Conservation (phyloP, 2,888 invertebrate genomes). For the Synergus gifuensis region DNA sequence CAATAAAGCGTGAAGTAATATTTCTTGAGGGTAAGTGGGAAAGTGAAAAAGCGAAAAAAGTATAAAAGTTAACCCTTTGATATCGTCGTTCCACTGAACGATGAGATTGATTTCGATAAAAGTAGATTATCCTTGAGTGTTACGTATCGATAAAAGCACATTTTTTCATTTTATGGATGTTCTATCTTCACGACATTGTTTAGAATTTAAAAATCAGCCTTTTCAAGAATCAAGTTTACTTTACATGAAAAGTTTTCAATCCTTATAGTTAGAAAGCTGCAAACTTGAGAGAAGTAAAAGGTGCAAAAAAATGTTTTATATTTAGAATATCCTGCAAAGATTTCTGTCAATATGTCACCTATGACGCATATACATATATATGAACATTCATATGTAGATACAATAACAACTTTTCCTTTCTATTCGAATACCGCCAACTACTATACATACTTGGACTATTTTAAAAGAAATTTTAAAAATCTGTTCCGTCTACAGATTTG, state of each 20-base stretch:
- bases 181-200: background rate
- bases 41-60: background rate
- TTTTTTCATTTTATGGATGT: background rate
- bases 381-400: background rate
- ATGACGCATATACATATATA: background rate
- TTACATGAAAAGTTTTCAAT: background rate
- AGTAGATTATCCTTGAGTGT: background rate
- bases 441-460: background rate
- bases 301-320: background rate
- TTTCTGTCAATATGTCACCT: background rate
- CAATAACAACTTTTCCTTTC: constrained; percentile 4
- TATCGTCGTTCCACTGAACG: background rate
- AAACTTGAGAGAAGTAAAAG: background rate
- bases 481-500: background rate
- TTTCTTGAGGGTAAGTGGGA: background rate
- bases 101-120: background rate
- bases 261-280: background rate
- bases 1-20: background rate
- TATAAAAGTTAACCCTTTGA: background rate
- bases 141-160: background rate
- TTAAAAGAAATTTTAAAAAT: background rate
- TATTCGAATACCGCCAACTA: background rate
- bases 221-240: background rate
- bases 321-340: background rate
- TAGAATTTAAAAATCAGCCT: background rate